These are phyloP conservation scores for Notechis scutatus DNA, from an alignment of 2,113 vertebrate genomes.

Conservation along the genomic window DNA sequence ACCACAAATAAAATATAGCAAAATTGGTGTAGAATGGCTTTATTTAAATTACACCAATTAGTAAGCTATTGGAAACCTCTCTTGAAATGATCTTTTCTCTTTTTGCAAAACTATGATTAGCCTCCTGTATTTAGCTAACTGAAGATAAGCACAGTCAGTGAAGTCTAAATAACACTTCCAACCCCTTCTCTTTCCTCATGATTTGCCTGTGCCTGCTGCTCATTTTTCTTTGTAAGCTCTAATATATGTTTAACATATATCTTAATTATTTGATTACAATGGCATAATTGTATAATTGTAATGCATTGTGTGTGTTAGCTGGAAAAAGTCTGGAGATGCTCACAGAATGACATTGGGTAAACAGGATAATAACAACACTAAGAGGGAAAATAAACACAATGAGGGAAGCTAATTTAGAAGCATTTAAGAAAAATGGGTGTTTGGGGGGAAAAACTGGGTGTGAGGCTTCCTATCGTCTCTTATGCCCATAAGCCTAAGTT, in stretches of 20 bases:
- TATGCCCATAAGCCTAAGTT: neutral
- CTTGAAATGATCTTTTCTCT: constrained; percentile 10
- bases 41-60: constrained; percentile 20
- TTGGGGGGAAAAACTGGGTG: constrained; percentile 46
- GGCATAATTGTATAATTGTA: constrained; percentile 77
- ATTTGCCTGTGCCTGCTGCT: constrained; percentile 56
- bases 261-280: constrained; percentile 84
- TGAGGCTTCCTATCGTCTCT: neutral
- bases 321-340: constrained; percentile 66
- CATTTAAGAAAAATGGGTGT: constrained; percentile 58
- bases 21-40: neutral
- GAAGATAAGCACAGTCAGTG: constrained; percentile 47
- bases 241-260: constrained; percentile 78
- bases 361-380: constrained; percentile 65
- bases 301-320: constrained; percentile 71
- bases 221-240: constrained; percentile 68
- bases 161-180: constrained; percentile 59
- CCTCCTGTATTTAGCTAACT: constrained; percentile 37
- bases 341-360: constrained; percentile 63
- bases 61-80: neutral
- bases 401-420: constrained; percentile 62
- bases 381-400: constrained; percentile 58
- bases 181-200: constrained; percentile 53
- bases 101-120: constrained; percentile 4
- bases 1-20: neutral